These are phyloP conservation scores for Litoditis marina DNA, from an alignment of 2,888 invertebrate genomes.

Conservation along the genomic window DNA sequence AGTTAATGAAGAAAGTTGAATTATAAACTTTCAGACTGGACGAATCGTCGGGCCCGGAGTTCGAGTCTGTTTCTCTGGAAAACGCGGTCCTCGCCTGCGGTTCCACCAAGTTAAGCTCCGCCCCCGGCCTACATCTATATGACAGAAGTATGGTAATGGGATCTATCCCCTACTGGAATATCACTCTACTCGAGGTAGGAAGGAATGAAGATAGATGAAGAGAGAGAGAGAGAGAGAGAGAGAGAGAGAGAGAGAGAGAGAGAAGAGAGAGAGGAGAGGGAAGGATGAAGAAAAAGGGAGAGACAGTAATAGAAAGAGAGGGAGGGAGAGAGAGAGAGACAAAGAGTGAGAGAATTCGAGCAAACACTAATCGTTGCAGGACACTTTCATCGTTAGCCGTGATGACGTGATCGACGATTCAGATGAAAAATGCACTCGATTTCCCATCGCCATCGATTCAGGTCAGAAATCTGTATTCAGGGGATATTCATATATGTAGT, in stretches of 20 bases:
- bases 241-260: conserved; percentile 9
- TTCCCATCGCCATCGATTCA: no score
- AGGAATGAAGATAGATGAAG: conserved; percentile 2
- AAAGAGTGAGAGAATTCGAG: conserved; percentile 1
- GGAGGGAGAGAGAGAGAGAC: neutral
- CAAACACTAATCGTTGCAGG: no score
- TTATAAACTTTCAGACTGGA: conserved; percentile 4
- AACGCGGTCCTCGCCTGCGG: conserved; percentile 1
- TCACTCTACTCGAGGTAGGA: neutral
- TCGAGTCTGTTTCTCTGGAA: conserved; percentile 12
- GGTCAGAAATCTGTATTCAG: no score
- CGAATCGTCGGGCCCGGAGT: neutral
- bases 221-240: conserved; percentile 10
- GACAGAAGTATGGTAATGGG: conserved; percentile 16
- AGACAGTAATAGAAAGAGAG: conserved; percentile 5
- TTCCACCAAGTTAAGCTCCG: no score
- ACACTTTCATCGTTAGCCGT: no score
- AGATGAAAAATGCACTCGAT: no score
- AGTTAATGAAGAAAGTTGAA: neutral
- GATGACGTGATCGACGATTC: no score
- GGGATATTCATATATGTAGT: no score
- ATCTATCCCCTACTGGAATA: conserved; percentile 8
- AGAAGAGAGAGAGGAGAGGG: conserved; percentile 3
- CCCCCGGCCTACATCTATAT: conserved; percentile 9
- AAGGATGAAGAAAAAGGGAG: conserved; percentile 20